These are phyloP conservation scores for Hyperoodon ampullatus DNA, from an alignment of 2,113 vertebrate species.

Conservation along the genomic window DNA sequence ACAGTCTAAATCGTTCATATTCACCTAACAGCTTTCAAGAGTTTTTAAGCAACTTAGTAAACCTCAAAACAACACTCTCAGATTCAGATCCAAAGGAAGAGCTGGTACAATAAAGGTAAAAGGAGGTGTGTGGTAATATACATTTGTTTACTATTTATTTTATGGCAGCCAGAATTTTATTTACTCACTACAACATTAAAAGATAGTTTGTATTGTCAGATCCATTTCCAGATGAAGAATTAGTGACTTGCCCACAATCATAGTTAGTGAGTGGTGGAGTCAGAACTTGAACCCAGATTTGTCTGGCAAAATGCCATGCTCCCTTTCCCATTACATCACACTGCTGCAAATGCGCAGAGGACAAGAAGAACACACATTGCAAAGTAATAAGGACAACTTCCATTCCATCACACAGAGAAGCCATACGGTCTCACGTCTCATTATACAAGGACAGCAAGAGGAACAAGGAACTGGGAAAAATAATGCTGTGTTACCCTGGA, in stretches of 20 bases:
- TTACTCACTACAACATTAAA: slow-evolving; percentile 29
- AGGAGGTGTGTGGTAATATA: not conserved
- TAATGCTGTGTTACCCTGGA: not conserved
- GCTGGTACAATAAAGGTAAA: not conserved
- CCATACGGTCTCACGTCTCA: not conserved
- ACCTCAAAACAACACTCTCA: not conserved
- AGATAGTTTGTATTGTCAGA: not conserved
- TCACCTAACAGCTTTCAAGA: not conserved
- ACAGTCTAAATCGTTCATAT: not conserved
- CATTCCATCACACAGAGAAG: not conserved
- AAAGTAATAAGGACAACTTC: not conserved
- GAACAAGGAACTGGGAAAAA: not conserved
- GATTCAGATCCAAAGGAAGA: slow-evolving; percentile 4
- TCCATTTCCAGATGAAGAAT: not conserved
- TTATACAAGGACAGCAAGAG: not conserved
- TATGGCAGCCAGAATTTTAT: not conserved
- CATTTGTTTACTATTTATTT: not conserved
- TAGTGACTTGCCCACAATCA: not conserved
- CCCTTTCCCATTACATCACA: not conserved
- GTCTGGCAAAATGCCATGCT: not conserved
- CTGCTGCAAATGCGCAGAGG: not conserved
- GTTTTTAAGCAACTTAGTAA: slow-evolving; percentile 5
- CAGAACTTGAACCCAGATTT: not conserved
- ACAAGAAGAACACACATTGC: not conserved
- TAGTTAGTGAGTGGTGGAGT: not conserved